A percentile compares a stretch with the other conserved stretches of the same genome.
These are phyloP conservation scores for Orius insidiosus DNA, from an alignment of 1,140 invertebrate species.

Conservation along the genomic window DNA sequence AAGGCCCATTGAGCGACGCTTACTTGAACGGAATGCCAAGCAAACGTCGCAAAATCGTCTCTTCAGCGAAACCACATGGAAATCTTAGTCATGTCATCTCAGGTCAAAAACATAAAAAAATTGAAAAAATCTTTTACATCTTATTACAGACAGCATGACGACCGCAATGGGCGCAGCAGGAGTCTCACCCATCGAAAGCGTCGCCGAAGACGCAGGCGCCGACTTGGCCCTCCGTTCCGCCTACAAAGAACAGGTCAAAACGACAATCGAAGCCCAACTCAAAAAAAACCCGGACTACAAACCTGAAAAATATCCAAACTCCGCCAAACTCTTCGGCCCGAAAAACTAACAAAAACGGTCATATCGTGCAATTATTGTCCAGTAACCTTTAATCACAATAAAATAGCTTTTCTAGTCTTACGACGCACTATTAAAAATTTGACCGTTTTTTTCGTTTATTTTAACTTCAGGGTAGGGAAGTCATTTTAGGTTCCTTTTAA, in stretches of 20 bases:
- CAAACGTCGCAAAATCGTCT: constrained; percentile 56
- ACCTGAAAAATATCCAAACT: constrained; percentile 21
- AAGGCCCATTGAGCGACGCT: constrained; percentile 56
- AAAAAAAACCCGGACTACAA: constrained; percentile 20
- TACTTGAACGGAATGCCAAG: constrained; percentile 63
- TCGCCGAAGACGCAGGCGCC: constrained; percentile 16
- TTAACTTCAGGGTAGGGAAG: too few species aligned
- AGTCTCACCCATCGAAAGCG: constrained; percentile 11
- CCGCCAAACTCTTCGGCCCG: constrained; percentile 19
- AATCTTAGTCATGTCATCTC: constrained; percentile 21
- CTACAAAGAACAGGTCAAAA: constrained; percentile 18
- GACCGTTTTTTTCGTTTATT: too few species aligned
- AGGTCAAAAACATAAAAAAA: too few species aligned
- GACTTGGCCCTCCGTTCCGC: constrained; percentile 16
- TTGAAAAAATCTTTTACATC: background rate
- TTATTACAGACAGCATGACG: constrained; percentile 20
- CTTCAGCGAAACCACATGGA: constrained; percentile 19
- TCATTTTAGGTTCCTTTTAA: too few species aligned
- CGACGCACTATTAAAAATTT: too few species aligned
- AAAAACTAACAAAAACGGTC: constrained; percentile 2
- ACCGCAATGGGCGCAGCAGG: constrained; percentile 20
- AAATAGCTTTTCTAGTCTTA: too few species aligned
- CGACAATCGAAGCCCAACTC: constrained; percentile 15
- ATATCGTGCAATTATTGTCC: too few species aligned
- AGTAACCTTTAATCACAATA: too few species aligned